A percentile compares a stretch with the other conserved stretches of the same genome.
These are phyloP conservation scores for Andrena camellia DNA, from an alignment of 2,888 invertebrate genomes.

Conservation along the genomic window DNA sequence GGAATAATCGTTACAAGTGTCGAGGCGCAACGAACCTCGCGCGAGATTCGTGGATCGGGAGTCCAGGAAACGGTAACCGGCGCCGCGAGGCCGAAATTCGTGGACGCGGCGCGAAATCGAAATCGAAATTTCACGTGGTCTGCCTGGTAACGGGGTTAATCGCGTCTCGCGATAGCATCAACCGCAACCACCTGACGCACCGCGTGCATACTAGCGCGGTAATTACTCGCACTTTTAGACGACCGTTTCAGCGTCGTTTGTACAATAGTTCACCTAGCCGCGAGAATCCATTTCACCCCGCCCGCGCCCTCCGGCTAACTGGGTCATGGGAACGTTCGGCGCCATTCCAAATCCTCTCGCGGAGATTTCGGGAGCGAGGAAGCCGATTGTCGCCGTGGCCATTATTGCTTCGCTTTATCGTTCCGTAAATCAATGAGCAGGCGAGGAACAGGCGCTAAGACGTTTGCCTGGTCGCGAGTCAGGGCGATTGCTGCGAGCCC, in stretches of 20 bases:
- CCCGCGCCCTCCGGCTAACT: conserved; percentile 38
- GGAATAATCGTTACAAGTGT: neutral
- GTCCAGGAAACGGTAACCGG: neutral
- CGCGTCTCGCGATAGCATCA: conserved; percentile 55
- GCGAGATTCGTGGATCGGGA: neutral
- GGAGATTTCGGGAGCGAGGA: neutral
- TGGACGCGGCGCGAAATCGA: conserved; percentile 7
- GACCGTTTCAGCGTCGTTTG: conserved; percentile 27
- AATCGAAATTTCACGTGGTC: conserved; percentile 29
- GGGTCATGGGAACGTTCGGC: conserved; percentile 45
- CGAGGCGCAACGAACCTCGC: neutral
- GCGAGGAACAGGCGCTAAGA: too few species aligned
- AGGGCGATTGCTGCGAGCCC: too few species aligned
- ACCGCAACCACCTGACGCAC: conserved; percentile 62
- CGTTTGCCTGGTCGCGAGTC: too few species aligned
- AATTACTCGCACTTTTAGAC: conserved; percentile 57
- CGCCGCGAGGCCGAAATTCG: neutral
- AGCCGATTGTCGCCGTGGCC: neutral
- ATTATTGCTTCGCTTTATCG: too few species aligned
- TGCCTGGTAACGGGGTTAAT: conserved; percentile 31
- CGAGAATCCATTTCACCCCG: conserved; percentile 29
- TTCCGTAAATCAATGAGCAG: too few species aligned
- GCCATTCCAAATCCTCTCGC: neutral
- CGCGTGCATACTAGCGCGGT: conserved; percentile 33
- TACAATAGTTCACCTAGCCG: conserved; percentile 30